A percentile compares a stretch with the other conserved stretches of the same genome.
Evolutionary conservation across 1,140 invertebrate species (phyloP).

Genomic region (Scaptomyza graminum): DNA sequence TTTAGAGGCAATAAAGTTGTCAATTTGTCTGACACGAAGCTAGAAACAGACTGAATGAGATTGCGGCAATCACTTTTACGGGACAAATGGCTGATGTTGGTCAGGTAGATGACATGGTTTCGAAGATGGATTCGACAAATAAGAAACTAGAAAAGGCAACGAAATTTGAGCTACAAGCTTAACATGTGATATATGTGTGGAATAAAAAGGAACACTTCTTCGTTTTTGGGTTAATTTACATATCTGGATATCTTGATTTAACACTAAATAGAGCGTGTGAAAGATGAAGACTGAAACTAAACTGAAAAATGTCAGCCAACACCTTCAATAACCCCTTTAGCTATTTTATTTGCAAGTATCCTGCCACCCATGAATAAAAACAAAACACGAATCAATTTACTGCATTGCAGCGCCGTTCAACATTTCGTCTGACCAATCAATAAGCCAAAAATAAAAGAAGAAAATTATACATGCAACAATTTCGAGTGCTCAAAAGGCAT

Average conservation of each 20-base stretch:
- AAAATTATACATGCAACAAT: constrained; percentile 14
- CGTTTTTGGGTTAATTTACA: constrained; percentile 45
- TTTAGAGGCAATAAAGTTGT: constrained; percentile 78
- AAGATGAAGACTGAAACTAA: constrained; percentile 13
- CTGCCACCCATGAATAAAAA: not conserved
- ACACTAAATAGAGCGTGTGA: constrained; percentile 39
- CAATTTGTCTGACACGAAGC: constrained; percentile 47
- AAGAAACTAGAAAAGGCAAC: not conserved
- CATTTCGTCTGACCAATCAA: not conserved
- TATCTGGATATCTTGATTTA: constrained; percentile 26
- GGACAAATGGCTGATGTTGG: constrained; percentile 13
- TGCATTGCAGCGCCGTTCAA: constrained; percentile 23
- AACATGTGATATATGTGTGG: constrained; percentile 22
- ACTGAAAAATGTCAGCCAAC: not conserved
- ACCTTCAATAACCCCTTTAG: not conserved
- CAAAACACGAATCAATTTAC: constrained; percentile 23
- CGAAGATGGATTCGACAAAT: not conserved
- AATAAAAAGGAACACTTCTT: constrained; percentile 8
- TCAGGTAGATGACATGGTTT: constrained; percentile 66
- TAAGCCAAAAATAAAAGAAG: not conserved
- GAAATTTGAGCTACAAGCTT: constrained; percentile 16
- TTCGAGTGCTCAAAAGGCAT: constrained; percentile 17
- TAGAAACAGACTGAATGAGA: constrained; percentile 39
- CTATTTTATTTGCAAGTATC: not conserved
- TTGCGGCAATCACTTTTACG: not conserved